A percentile compares a stretch with the other conserved stretches of the same genome.
phyloP scores from a whole-genome alignment of 2,113 vertebrate genomes.

The Sylvia atricapilla region DNA sequence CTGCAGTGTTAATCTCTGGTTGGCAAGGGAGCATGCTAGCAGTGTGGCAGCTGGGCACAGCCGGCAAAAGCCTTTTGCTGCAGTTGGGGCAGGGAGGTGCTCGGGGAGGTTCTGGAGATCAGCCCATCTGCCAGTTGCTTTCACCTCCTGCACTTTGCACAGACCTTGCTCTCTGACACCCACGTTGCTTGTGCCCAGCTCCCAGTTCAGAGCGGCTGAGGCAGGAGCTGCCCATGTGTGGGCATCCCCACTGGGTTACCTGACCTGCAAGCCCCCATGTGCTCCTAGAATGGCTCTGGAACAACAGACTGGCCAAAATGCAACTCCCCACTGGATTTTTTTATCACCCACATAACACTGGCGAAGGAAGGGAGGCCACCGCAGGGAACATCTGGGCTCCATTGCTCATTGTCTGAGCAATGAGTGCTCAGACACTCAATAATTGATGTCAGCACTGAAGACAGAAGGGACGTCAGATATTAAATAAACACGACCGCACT shows the following conservation, averaged over 20 bases:
- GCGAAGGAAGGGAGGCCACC: constrained; percentile 42
- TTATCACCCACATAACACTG: neutral
- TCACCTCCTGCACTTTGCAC: neutral
- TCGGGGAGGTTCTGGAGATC: neutral
- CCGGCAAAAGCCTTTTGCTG: neutral
- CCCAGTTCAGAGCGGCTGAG: fast-evolving
- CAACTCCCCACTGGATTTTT: neutral
- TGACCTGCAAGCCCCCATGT: fast-evolving
- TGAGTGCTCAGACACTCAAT: neutral
- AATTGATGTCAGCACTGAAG: constrained; percentile 63
- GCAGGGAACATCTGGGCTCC: constrained; percentile 61
- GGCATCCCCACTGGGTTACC: neutral
- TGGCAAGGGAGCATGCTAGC: neutral
- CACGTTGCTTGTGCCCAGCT: fast-evolving
- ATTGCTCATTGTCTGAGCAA: constrained; percentile 54
- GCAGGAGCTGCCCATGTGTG: neutral
- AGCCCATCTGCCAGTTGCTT: neutral
- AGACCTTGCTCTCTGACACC: neutral
- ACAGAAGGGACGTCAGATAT: constrained; percentile 64
- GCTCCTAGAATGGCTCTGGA: neutral
- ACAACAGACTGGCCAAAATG: neutral
- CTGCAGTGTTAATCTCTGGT: neutral
- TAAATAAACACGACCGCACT: constrained; percentile 57
- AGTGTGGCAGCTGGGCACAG: neutral
- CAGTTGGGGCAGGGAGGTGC: neutral